Evolutionary conservation across 2,888 invertebrate genomes (phyloP).

Genomic region (Tetragnatha montana): DNA sequence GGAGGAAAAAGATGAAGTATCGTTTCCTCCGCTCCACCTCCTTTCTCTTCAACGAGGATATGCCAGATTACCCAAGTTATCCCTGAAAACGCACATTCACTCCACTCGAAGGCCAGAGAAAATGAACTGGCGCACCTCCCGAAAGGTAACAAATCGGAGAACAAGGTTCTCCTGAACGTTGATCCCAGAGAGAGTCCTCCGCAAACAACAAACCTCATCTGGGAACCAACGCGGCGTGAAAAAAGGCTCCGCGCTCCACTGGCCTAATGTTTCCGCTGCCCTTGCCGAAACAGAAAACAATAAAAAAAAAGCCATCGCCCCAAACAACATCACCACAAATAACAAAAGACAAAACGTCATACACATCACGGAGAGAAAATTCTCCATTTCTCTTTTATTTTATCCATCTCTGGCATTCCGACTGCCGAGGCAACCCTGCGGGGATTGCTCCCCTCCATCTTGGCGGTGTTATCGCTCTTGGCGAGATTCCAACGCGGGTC

Average conservation of each 20-base stretch:
- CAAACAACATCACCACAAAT: constrained; percentile 25
- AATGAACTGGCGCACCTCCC: too few relatives aligned
- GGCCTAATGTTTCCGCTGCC: constrained; percentile 68
- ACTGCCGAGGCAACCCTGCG: constrained; percentile 1
- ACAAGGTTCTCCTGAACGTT: not conserved
- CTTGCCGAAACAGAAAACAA: constrained; percentile 32
- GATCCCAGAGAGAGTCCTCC: not conserved
- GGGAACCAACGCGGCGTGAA: constrained; percentile 29
- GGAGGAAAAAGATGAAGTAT: too few relatives aligned
- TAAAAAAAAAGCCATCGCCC: constrained; percentile 20
- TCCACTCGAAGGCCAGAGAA: too few relatives aligned
- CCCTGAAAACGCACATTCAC: too few relatives aligned
- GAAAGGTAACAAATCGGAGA: too few relatives aligned
- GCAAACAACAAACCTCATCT: constrained; percentile 31
- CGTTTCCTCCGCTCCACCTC: too few relatives aligned
- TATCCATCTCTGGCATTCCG: constrained; percentile 33
- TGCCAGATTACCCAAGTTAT: too few relatives aligned
- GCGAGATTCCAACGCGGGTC: not conserved
- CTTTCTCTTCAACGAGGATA: too few relatives aligned
- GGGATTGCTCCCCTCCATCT: not conserved
- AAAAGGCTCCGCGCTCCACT: constrained; percentile 57
- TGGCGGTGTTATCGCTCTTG: constrained; percentile 12
- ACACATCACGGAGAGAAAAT: constrained; percentile 4
- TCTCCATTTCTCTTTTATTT: constrained; percentile 5
- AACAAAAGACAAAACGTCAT: constrained; percentile 10